Evolutionary conservation across 2,797 vertebrate genomes (phyloP), one percentile per base, ranked within the genome.

Genomic region (Pitangus sulphuratus): DNA sequence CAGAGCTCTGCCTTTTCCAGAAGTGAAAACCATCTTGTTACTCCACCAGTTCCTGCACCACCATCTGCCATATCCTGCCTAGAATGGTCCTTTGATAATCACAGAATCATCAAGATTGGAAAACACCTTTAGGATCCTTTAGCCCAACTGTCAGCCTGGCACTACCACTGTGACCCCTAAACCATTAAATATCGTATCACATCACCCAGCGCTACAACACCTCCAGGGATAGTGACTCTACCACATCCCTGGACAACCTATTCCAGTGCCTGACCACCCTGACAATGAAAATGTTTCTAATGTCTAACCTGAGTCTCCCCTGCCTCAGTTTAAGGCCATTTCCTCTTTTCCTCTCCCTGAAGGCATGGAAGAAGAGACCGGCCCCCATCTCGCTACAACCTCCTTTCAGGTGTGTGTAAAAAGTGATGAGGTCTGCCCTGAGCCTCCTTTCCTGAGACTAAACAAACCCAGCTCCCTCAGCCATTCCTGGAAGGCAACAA

Each of bases 281-380:
- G 28, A 50, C 11, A 69, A 7, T 6, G 42, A 7, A 16, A 8
- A 7, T 37, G 31, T 48, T 54, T 4, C 8, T 28, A n/a, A 6
- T 50, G 20, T 6, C 8, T 61, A 18, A 40, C 26, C 53, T 54
- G 31, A 37, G 8, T 50, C 26, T 54, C 8, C 22, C 1, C 0
- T 48, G 6, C n/a, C 48, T 69, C 22, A 62, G 5, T 5, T 48
- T 47, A 19, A n/a, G 42, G 48, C 15, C 35, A n/a, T 69, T 56
- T 61, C 8, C 48, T 37, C 31, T 54, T 47, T 4, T 24, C 15
- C 42, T 51, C 30, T 72, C 53, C 10, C 16, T 66, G 33, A 60
- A 51, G 30, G 19, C 22, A 24, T 0, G 0, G 19, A 26, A 69
- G 11, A 28, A 54, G 13, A 50, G 19, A 56, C 15, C 0, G 5